Evolutionary conservation across 2,888 invertebrate genomes (phyloP).

Genomic region (Ichneumoninae sp.): DNA sequence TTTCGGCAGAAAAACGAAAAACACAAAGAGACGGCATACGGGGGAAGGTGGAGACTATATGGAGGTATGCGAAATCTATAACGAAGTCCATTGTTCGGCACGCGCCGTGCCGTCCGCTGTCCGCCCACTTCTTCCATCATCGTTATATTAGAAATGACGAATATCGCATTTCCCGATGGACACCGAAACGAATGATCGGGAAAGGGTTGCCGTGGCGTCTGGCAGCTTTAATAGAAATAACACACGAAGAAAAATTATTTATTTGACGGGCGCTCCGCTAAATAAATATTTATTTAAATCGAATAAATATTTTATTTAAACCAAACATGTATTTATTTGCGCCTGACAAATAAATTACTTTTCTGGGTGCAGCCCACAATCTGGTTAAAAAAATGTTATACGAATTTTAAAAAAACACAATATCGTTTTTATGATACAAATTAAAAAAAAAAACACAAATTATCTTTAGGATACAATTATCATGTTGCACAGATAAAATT

Average conservation of each 20-base stretch:
- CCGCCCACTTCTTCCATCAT: slow-evolving; percentile 74
- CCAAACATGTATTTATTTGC: too few species aligned
- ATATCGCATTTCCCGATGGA: slow-evolving; percentile 40
- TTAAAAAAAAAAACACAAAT: too few species aligned
- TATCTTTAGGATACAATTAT: too few species aligned
- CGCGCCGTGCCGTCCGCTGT: slow-evolving; percentile 73
- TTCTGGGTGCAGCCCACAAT: not conserved
- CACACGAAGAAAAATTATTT: not conserved
- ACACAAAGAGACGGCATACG: slow-evolving; percentile 20
- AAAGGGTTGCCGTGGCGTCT: slow-evolving; percentile 52
- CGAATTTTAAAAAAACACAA: not conserved
- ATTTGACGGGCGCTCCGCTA: too few species aligned
- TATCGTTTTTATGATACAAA: too few species aligned
- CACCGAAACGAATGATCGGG: slow-evolving; percentile 33
- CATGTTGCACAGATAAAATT: too few species aligned
- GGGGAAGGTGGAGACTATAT: slow-evolving; percentile 49
- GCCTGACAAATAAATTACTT: too few species aligned
- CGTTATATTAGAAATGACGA: slow-evolving; percentile 54
- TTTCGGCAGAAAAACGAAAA: slow-evolving; percentile 38
- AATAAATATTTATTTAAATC: too few species aligned
- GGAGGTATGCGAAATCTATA: slow-evolving; percentile 73
- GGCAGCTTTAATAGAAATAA: slow-evolving; percentile 17
- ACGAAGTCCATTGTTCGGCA: slow-evolving; percentile 78
- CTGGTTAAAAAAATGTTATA: not conserved
- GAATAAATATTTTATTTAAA: too few species aligned